Evolutionary conservation across 2,888 invertebrate species (phyloP), one percentile per base, ranked within the genome.

Genomic region (Mechanitis mazaeus): DNA sequence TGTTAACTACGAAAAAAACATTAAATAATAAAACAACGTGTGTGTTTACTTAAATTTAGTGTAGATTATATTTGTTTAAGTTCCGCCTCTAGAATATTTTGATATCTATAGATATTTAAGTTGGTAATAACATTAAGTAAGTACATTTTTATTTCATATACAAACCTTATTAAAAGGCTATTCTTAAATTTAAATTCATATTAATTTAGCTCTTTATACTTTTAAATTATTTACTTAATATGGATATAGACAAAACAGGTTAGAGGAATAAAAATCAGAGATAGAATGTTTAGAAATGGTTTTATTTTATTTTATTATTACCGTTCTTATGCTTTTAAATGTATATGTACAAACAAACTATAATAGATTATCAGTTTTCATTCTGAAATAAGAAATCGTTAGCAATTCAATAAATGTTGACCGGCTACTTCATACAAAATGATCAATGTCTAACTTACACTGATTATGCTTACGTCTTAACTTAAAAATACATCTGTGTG

Each of bases 291-390:
- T 87, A 87, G 85, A 88, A 90, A 90, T 86, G 83, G 80, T 85
- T 89, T 88, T 78, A 80, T 83, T 89, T 88, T 78, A 80, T 83
- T 84, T 87, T 85, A 87, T 87, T 88, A 84, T 87, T 89, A 86
- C 85, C 80, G 83, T 87, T 80, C 88, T 90, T 90, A 88, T 82
- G 86, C 75, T 81, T 87, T 88, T 85, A 85, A 77, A 83, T 85
- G 85, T 86, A 86, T 90, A 90, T 90, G 90, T 90, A 90, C 90
- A 90, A 88, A 86, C 86, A 89, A 90, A 88, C 84, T 87, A 85
- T 85, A 87, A 82, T 86, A 87, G 85, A 83, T 84, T 76, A 84
- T 85, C 84, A 85, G 84, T 83, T 85, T 80, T 83, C 82, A 84
- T 87, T 85, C 83, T 79, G 81, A 84, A 85, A 78, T 81, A 77